phyloP scores from a whole-genome alignment of 2,113 vertebrate species.

The Gymnobelideus leadbeateri region DNA sequence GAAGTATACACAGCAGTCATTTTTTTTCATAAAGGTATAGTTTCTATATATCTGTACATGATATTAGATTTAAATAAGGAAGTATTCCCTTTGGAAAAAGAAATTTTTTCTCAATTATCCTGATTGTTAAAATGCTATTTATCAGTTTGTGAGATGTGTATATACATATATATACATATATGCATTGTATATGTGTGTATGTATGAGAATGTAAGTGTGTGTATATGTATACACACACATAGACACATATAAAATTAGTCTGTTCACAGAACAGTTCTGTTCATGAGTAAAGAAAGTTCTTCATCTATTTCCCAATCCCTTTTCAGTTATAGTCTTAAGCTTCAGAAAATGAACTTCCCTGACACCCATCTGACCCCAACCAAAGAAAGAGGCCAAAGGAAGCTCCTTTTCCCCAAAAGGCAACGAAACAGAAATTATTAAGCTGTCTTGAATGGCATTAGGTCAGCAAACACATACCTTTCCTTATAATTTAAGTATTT shows the following conservation, averaged over 20 bases:
- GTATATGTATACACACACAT: no score
- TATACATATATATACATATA: neutral
- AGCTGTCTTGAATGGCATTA: constrained; percentile 35
- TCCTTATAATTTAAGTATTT: neutral
- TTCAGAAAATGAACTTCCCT: constrained; percentile 31
- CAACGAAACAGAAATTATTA: constrained; percentile 35
- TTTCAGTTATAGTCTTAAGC: constrained; percentile 45
- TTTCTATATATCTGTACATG: constrained; percentile 42
- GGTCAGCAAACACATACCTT: neutral
- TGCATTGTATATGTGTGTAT: neutral
- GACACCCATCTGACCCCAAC: constrained; percentile 5
- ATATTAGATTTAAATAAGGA: constrained; percentile 54
- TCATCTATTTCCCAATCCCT: neutral
- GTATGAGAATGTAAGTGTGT: no score
- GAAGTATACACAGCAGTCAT: constrained; percentile 48
- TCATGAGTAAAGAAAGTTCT: constrained; percentile 44
- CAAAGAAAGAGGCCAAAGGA: constrained; percentile 48
- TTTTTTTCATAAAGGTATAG: neutral
- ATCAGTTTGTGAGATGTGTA: constrained; percentile 43
- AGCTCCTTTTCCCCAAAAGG: constrained; percentile 8
- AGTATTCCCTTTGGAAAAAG: constrained; percentile 70
- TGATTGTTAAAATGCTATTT: constrained; percentile 65
- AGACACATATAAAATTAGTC: neutral
- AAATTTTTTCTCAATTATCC: constrained; percentile 55
- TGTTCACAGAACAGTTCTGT: constrained; percentile 45